Conservation (phyloP, 2,888 invertebrate genomes). For the Orchesellides sinensis region DNA sequence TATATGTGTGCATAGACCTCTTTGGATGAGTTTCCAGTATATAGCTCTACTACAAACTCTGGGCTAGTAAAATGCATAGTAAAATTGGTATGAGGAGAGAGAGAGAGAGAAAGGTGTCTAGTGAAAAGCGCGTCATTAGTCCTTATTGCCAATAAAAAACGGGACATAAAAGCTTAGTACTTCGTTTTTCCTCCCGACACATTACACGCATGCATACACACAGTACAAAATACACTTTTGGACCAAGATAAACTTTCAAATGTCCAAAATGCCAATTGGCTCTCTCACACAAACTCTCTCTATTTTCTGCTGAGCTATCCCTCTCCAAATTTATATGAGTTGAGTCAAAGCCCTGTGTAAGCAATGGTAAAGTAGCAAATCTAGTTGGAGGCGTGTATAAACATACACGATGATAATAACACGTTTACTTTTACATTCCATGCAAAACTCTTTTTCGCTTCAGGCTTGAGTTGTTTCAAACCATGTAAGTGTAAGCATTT, state of each 20-base stretch:
- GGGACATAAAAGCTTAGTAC: constrained; percentile 51
- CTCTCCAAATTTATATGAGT: too few species aligned
- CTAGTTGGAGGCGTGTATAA: too few species aligned
- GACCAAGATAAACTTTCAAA: constrained; percentile 45
- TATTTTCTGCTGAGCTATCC: background rate
- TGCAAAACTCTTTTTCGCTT: constrained; percentile 9
- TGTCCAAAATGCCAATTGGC: constrained; percentile 50
- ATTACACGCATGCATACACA: constrained; percentile 2
- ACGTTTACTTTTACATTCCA: too few species aligned
- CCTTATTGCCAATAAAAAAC: constrained; percentile 61
- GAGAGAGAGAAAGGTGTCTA: constrained; percentile 32
- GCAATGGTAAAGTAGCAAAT: too few species aligned
- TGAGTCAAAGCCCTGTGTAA: too few species aligned
- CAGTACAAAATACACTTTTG: background rate
- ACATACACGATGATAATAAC: too few species aligned
- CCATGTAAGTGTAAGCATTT: background rate
- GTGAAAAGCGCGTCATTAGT: constrained; percentile 59
- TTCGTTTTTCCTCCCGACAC: constrained; percentile 21
- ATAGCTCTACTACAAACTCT: too few species aligned
- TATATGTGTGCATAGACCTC: too few species aligned
- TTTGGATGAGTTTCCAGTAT: too few species aligned
- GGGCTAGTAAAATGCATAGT: too few species aligned
- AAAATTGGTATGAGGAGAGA: background rate
- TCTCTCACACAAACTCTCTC: background rate
- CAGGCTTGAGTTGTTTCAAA: background rate